These are phyloP conservation scores for Stenodera caucasica DNA, from an alignment of 2,888 invertebrate species.

Conservation along the genomic window DNA sequence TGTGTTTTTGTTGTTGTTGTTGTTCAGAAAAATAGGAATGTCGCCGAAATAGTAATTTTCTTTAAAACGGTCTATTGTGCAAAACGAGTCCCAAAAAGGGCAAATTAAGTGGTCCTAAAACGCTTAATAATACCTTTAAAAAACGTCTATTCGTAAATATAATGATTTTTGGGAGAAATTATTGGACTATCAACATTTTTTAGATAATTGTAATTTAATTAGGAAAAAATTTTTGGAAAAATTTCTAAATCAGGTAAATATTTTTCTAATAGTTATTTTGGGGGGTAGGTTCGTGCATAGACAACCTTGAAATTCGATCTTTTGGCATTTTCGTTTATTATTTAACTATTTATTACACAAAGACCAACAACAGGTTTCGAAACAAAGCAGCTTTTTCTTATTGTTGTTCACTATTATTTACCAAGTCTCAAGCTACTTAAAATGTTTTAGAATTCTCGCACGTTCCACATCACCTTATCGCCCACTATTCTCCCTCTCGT, in stretches of 20 bases:
- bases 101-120: conserved; percentile 1
- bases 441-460: conserved; percentile 7
- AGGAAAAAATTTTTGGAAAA: no score
- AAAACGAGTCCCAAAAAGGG: background rate
- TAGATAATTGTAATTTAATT: no score
- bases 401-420: background rate
- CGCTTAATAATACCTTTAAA: background rate
- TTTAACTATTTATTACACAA: conserved; percentile 5
- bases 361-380: conserved; percentile 7
- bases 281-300: no score
- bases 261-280: no score
- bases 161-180: background rate
- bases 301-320: background rate
- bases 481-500: no score
- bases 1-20: background rate
- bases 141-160: background rate
- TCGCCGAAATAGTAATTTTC: conserved; percentile 1
- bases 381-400: conserved; percentile 3
- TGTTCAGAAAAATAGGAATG: background rate
- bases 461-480: conserved; percentile 2
- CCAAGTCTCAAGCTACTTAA: background rate
- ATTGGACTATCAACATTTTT: no score
- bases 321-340: background rate
- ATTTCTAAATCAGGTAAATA: background rate
- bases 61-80: background rate